Evolutionary conservation across 30 jellyfish, hydroid and myxozoan species (phyloP), one percentile per base, ranked within the genome.

Genomic region (Rhopilema esculentum): DNA sequence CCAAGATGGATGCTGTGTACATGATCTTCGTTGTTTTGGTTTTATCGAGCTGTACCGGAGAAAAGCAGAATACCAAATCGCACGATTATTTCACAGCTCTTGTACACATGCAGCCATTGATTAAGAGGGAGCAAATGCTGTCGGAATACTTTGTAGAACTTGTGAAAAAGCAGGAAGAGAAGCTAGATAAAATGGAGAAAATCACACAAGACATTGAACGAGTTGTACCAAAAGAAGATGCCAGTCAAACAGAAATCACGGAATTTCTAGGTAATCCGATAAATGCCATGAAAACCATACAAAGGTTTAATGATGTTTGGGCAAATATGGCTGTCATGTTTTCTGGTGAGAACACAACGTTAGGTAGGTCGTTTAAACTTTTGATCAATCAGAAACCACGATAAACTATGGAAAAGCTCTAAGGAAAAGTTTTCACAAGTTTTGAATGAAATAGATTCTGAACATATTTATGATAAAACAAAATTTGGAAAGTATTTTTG

Each of bases 31-130:
- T 21, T 15, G 75, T 75, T 66, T 27, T 27, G 23, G 72, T 74
- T n/a, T 26, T 70, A n/a, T 50, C 72, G 48, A 6, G 22, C 49
- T 52, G 88, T 17, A n/a, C 63, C 25, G 96, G 87, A 2, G 85
- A 68, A 2, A 32, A 24, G 22, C 27, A 67, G 68, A 27, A 69
- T 1, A 29, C 77, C 20, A 77, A 78, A 30, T 75, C 53, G 6
- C 69, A 82, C 21, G 95, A 82, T 4, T 83, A 89, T 48, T 94
- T 84, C 61, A 74, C 97, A 7, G 93, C 99, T 0, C 51, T 91
- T 1, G 96, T 97, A 1, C 97, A 94, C 48, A 84, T 94, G 90
- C 96, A 84, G 63, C 93, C 92, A 1, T 66, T 94, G 25, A 85
- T 80, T 2, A 64, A 61, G 49, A 51, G 87, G 27, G 99, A 94